Base-by-base conservation (phyloP, 2,113 vertebrate species). In the Neotoma lepida region DNA sequence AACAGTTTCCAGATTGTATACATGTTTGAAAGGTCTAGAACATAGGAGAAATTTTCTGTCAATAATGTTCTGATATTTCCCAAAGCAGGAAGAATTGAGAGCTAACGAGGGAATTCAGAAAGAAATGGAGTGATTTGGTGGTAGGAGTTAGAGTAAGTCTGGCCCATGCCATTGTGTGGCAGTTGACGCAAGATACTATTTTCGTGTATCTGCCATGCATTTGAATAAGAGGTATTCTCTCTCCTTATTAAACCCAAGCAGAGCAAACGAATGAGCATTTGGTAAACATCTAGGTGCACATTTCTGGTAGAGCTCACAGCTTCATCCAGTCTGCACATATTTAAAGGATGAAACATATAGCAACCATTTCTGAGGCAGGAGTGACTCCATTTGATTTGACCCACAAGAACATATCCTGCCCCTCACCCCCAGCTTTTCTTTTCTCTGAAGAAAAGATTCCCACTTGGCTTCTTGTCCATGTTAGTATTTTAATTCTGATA, bases 401-500 rank as follows among this genome's bases (percentile, higher is more conserved):
- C 17, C 6, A 2, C 20, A 49, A 44, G 81, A 66, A 86, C 46
- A 6, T 39, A 28, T 51, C 70, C 58, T 30, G 14, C 35, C 66
- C 56, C 10, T 24, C 5, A 26, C 71, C 24, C 46, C 26, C 17
- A 1, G 6, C 15, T 58, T 82, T 85, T 33, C 18, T n/a, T 74
- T 78, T 80, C 51, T 26, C 77, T 90, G 26, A 14, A 91, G 90
- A 92, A 20, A 46, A 6, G 18, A 35, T 77, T 88, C n/a, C 6
- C 71, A 68, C 96, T 92, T 64, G 85, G 41, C 8, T 4, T 91
- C 18, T 30, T 92, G 15, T 58, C 49, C 73, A 4, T 63, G 6
- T 80, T 92, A 58, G 54, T 44, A 30, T 84, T 91, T 96, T 81
- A 86, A 95, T 91, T 91, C 80, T 89, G 93, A 95, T 73, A 26